A percentile compares a stretch with the other conserved stretches of the same genome.
Evolutionary conservation across 2,113 vertebrate genomes (phyloP).

Genomic region (Pampusana beccarii): DNA sequence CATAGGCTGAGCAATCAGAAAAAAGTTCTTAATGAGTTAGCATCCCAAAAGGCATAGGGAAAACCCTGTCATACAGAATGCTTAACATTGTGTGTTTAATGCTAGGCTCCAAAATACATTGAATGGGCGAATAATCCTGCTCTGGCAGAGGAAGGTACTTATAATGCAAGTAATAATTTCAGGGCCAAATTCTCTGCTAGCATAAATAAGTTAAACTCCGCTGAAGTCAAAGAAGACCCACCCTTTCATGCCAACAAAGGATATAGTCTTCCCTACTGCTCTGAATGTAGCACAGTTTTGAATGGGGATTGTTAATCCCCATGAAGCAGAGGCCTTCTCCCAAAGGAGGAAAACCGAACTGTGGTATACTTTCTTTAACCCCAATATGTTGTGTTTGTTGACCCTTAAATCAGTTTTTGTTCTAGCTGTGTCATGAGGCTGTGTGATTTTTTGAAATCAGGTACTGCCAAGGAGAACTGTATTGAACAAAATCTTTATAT

Average conservation of each 20-base stretch:
- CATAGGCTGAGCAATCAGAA: background rate
- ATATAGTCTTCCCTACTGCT: background rate
- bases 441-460: background rate
- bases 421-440: background rate
- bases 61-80: slow-evolving; percentile 7
- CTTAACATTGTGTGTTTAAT: background rate
- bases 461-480: background rate
- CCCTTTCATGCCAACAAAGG: slow-evolving; percentile 25
- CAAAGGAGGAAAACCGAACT: background rate
- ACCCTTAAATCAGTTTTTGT: background rate
- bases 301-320: slow-evolving; percentile 3
- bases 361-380: background rate
- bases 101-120: slow-evolving; percentile 1
- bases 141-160: slow-evolving; percentile 21
- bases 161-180: slow-evolving; percentile 7
- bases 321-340: background rate
- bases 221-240: slow-evolving; percentile 32
- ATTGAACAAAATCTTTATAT: background rate
- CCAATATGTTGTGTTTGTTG: background rate
- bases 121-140: slow-evolving; percentile 31
- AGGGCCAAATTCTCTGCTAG: slow-evolving; percentile 15
- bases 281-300: background rate
- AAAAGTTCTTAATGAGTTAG: slow-evolving; percentile 8
- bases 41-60: background rate
- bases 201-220: slow-evolving; percentile 15